Evolutionary conservation across 2,113 vertebrate species (phyloP).

Genomic region (Daphoenositta chrysoptera): DNA sequence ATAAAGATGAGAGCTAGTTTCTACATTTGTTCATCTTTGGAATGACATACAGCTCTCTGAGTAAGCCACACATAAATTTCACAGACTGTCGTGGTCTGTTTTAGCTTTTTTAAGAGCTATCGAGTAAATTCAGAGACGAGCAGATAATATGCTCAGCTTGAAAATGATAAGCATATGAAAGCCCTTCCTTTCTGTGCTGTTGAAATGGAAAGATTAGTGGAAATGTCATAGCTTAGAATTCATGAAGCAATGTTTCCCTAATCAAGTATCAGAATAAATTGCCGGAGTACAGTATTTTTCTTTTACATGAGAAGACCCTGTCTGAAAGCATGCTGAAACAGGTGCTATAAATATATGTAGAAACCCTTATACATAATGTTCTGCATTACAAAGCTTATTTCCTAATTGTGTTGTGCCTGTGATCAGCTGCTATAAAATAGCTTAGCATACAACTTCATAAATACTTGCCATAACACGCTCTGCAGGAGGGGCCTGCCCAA

Average conservation of each 20-base stretch:
- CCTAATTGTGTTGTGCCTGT: background rate
- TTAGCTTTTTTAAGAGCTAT: slow-evolving; percentile 17
- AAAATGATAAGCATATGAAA: slow-evolving; percentile 35
- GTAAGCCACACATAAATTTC: slow-evolving; percentile 8
- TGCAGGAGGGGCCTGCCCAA: background rate
- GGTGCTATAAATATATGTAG: background rate
- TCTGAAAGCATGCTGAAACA: background rate
- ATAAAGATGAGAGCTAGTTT: slow-evolving; percentile 6
- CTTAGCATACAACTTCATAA: background rate
- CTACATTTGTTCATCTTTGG: background rate
- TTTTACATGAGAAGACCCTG: background rate
- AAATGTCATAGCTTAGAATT: slow-evolving; percentile 48
- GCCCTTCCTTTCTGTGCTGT: background rate
- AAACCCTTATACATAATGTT: background rate
- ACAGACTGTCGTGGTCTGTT: background rate
- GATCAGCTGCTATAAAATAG: background rate
- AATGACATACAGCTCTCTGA: background rate
- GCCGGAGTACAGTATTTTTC: background rate
- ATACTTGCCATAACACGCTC: background rate
- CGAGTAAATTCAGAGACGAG: slow-evolving; percentile 2
- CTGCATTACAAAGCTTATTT: background rate
- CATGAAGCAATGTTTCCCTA: slow-evolving; percentile 2
- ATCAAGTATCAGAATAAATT: slow-evolving; percentile 34
- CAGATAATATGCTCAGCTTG: slow-evolving; percentile 42
- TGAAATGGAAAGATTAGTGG: slow-evolving; percentile 48